phyloP scores from a whole-genome alignment of 2,888 invertebrate genomes.

The Meghimatium bilineatum region DNA sequence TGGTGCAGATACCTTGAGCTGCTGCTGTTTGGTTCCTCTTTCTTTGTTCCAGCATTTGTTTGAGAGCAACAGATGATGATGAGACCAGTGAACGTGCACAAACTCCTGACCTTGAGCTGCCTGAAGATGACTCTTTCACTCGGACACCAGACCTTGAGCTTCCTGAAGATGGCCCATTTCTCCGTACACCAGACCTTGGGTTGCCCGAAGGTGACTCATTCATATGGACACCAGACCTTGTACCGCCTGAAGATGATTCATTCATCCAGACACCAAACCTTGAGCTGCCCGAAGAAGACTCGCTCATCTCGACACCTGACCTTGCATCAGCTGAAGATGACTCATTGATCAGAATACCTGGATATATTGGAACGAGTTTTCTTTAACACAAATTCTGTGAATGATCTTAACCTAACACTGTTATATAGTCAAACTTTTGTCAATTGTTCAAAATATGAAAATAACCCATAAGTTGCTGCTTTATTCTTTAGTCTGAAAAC shows the following conservation, averaged over 20 bases:
- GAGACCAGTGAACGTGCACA: not conserved
- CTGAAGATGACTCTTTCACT: not conserved
- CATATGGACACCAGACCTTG: not conserved
- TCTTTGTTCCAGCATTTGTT: conserved; percentile 45
- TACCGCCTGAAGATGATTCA: not conserved
- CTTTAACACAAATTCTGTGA: no score
- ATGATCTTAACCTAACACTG: no score
- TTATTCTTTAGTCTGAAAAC: no score
- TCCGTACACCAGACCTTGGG: not conserved
- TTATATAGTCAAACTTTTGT: no score
- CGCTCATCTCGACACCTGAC: not conserved
- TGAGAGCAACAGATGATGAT: conserved; percentile 43
- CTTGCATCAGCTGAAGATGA: not conserved
- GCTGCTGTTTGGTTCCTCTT: conserved; percentile 32
- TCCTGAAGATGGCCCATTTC: not conserved
- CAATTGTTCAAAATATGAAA: no score
- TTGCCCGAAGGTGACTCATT: not conserved
- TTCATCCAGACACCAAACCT: not conserved
- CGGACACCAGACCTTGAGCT: not conserved
- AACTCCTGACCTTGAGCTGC: not conserved
- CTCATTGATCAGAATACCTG: not conserved
- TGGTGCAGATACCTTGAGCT: conserved; percentile 37
- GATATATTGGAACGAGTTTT: no score
- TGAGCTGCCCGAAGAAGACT: not conserved
- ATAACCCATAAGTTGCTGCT: no score